Evolutionary conservation across 2,888 invertebrate genomes (phyloP), one percentile per base, ranked within the genome.

Genomic region (Ophion costatus): DNA sequence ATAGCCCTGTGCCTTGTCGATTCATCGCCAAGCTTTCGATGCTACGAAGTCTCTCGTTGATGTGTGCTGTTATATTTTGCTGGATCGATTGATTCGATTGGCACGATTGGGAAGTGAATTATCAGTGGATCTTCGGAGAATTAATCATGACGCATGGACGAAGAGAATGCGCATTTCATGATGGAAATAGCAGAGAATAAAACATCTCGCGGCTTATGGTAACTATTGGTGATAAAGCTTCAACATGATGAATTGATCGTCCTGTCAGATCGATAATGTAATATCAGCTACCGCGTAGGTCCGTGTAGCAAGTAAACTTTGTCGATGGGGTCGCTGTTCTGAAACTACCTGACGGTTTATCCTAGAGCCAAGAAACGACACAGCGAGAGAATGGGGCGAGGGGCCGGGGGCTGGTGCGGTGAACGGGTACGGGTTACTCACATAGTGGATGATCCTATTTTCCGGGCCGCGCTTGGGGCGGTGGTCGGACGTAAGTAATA

Each of bases 401-500:
- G 22, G 24, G 42, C 45, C 5, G 14, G 57, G 57, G 45, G 33
- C 4, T 24, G 70, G 17, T 61, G 73, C 38, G 59, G 22, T 7
- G 42, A 17, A 20, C 11, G 38, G 42, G 59, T n/a, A 56, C 67
- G 51, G 51, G 51, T 51, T 63, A 61, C 59, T 20, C 59, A 33
- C 73, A 64, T 69, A 70, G 69, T 61, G 70, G 82, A 86, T 86
- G 87, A 87, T 88, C 87, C 80, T 85, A 88, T 85, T 89, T 90
- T 89, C 89, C 87, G 86, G 88, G 88, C 87, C 88, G 84, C 83
- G 87, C 88, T 84, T 80, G 87, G 86, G 88, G 87, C 89, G 88
- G 84, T 83, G 86, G 87, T 87, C 86, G 88, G 87, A 88, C 92
- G 91, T 91, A 91, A 92, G 91, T 92, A 92, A 92, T 92, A 92